phyloP scores from a whole-genome alignment of 2,113 vertebrate genomes.

The Epinephelus moara region DNA sequence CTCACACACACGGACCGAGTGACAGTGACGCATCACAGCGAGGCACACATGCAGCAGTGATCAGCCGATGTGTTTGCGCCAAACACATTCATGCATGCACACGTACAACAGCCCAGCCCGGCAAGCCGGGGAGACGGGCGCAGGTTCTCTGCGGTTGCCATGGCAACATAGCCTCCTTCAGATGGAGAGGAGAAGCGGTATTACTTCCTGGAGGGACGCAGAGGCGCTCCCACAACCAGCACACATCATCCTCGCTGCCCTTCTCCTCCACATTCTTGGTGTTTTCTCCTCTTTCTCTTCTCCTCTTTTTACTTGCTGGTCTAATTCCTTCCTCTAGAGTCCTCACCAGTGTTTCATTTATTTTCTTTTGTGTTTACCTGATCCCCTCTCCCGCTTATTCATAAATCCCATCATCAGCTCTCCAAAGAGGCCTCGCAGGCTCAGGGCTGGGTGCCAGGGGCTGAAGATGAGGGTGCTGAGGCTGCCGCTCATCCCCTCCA shows the following conservation, averaged over 20 bases:
- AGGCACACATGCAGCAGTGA: conserved; percentile 41
- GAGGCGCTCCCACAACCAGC: conserved; percentile 56
- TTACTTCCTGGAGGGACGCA: conserved; percentile 80
- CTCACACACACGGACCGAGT: conserved; percentile 27
- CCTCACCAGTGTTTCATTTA: background rate
- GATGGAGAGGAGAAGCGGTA: conserved; percentile 74
- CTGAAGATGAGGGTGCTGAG: conserved; percentile 12
- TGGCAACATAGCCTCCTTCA: conserved; percentile 80
- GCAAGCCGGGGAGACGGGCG: conserved; percentile 57
- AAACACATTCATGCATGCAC: conserved; percentile 62
- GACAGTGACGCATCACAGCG: conserved; percentile 56
- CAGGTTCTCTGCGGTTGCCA: conserved; percentile 81
- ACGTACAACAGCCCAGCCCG: conserved; percentile 52
- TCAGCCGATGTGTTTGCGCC: conserved; percentile 44
- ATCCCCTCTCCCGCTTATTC: conserved; percentile 5
- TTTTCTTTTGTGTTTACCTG: conserved; percentile 39
- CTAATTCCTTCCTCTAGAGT: conserved; percentile 8
- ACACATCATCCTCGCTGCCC: conserved; percentile 32
- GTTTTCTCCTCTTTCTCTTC: conserved; percentile 6
- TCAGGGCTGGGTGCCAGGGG: conserved; percentile 3
- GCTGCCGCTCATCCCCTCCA: conserved; percentile 34
- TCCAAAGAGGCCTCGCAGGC: background rate
- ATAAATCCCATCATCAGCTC: conserved; percentile 41
- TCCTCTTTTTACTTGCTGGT: background rate
- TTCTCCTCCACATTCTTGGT: conserved; percentile 3